Percentiles rank a stretch among this genome's conserved stretches.
Conservation (phyloP, 2,113 vertebrate species). For the Epinephelus fuscoguttatus region DNA sequence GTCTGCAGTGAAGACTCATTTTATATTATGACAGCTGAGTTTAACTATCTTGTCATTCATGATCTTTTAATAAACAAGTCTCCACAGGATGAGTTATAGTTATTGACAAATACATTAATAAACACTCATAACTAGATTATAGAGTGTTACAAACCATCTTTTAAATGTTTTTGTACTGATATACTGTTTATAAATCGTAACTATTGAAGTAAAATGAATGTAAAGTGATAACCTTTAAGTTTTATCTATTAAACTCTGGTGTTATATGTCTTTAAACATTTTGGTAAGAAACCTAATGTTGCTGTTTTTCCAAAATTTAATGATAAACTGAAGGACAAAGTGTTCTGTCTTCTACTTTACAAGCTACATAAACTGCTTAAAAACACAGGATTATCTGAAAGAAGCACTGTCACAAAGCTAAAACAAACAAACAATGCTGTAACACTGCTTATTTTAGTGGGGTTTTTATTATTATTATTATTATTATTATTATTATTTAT, state of each 20-base stretch:
- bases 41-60: neutral
- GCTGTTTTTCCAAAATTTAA: conserved; percentile 19
- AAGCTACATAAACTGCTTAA: neutral
- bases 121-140: neutral
- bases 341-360: neutral
- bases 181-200: neutral
- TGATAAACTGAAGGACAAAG: conserved; percentile 4
- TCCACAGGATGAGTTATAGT: conserved; percentile 1
- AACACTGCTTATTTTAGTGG: neutral
- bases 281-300: neutral
- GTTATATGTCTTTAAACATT: neutral
- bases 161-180: neutral
- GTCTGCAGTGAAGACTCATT: neutral
- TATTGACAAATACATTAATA: neutral
- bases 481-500: too few species aligned
- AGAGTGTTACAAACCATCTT: neutral
- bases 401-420: neutral
- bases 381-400: neutral
- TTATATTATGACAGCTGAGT: neutral
- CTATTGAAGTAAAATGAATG: neutral
- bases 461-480: neutral
- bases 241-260: neutral
- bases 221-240: neutral
- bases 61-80: neutral
- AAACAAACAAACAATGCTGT: neutral